A percentile compares a stretch with the other conserved stretches of the same genome.
These are phyloP conservation scores for Notiomystis cincta DNA, from an alignment of 2,113 vertebrate species.

Conservation along the genomic window DNA sequence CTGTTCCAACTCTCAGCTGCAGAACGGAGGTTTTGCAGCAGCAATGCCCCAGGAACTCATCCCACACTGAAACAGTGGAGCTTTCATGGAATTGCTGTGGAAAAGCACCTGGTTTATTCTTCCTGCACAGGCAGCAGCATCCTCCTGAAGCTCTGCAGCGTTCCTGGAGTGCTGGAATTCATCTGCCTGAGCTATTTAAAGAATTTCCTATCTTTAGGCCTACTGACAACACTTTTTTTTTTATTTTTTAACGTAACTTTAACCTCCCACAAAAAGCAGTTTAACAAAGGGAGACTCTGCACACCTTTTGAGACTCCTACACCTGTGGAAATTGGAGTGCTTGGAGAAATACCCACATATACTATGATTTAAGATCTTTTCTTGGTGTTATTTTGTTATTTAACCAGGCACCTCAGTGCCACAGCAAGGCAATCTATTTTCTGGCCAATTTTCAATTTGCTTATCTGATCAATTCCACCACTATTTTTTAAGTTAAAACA, in stretches of 20 bases:
- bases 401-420: not conserved
- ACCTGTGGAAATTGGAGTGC: not conserved
- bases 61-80: accelerated
- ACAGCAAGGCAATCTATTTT: not conserved
- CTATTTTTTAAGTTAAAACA: not conserved
- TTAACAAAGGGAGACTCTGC: not conserved
- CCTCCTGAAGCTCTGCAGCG: not conserved
- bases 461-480: not conserved
- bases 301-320: not conserved
- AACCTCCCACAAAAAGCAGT: not conserved
- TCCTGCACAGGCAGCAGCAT: not conserved
- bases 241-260: not conserved
- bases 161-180: not conserved
- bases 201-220: not conserved
- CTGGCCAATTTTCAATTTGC: not conserved
- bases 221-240: not conserved
- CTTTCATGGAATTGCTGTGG: not conserved
- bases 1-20: not conserved
- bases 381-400: not conserved
- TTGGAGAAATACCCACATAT: not conserved
- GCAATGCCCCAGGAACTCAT: not conserved
- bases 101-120: not conserved
- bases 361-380: not conserved
- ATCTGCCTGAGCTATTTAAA: not conserved
- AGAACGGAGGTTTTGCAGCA: not conserved